A percentile compares a stretch with the other conserved stretches of the same genome.
phyloP scores from a whole-genome alignment of 2,888 invertebrate species.

The Orthosia cruda region DNA sequence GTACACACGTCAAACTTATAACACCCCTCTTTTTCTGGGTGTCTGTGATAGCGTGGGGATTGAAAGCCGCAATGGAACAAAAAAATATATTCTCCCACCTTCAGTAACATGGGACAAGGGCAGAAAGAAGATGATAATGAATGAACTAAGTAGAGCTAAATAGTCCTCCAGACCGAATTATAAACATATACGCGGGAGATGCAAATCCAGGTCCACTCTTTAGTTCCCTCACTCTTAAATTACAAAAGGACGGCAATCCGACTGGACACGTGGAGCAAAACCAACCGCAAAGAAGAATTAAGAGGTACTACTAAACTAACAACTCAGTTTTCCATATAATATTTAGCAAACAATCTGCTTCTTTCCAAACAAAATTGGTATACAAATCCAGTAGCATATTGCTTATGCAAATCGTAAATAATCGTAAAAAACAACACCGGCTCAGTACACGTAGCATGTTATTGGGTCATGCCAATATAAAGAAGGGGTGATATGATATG shows the following conservation, averaged over 20 bases:
- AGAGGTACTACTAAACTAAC: no score
- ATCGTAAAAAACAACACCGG: conserved; percentile 31
- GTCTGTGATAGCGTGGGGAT: no score
- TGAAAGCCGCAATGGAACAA: no score
- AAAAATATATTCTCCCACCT: no score
- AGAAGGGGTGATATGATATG: conserved; percentile 16
- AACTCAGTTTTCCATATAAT: not conserved
- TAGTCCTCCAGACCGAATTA: not conserved
- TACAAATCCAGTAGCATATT: conserved; percentile 1
- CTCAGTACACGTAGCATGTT: conserved; percentile 16
- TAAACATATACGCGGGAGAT: no score
- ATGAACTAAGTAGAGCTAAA: no score
- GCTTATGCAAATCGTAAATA: conserved; percentile 9
- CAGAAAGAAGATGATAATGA: no score
- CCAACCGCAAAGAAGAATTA: no score
- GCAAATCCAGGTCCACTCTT: not conserved
- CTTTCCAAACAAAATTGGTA: not conserved
- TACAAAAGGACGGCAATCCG: not conserved
- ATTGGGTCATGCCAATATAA: conserved; percentile 3
- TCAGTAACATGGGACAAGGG: no score
- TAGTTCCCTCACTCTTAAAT: not conserved
- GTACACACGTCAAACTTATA: no score
- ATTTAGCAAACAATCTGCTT: not conserved
- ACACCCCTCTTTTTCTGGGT: no score
- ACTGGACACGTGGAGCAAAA: no score